Base-by-base conservation (phyloP, 2,888 invertebrate genomes). In the Tillus elongatus region DNA sequence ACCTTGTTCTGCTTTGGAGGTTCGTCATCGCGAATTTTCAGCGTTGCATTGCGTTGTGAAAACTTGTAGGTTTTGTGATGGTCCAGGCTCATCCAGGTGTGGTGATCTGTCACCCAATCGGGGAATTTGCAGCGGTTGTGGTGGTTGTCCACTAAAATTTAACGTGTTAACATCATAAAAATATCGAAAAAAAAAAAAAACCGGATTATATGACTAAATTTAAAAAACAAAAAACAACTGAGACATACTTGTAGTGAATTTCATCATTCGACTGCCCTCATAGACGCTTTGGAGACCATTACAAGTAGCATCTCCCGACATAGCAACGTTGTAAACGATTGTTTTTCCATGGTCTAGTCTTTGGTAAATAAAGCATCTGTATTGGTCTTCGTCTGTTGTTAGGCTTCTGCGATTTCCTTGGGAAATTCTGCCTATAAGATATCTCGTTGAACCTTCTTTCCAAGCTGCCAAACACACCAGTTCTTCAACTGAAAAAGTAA, bases 311-410 rank as follows among this genome's bases (percentile, higher is more conserved):
- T 87, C 86, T 0, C 81, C 86, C 0, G 82, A 82, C 57, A 84
- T 82, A 0, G 83, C 82, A 1, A 83, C 74, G 43, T 73, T 71
- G 58, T 82, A 83, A 1, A 74, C 72, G 45, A 72, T 71, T 42
- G 66, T 68, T 35, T 70, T 70, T 0, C 72, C 71, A 36, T 64
- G 63, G 2, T 49, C 54, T 3, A 61, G 64, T 47, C 66, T 68
- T 53, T 79, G 79, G 67, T 83, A 84, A 42, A 88, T 77, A 66
- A 88, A 88, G 54, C 90, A 90, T 49, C 81, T 75, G 65, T 84
- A 90, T 31, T 80, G 76, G 51, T 85, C 84, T 54, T 85, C 86
- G 50, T 82, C 80, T 0, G 77, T 74, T 10, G 75, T 67, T 12
- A 73, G 61, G 49, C 70, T 72, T 36, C 75, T 61, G 16, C 76